Evolutionary conservation across 2,797 vertebrate genomes (phyloP).

Genomic region (Pseudomugil gertrudae): DNA sequence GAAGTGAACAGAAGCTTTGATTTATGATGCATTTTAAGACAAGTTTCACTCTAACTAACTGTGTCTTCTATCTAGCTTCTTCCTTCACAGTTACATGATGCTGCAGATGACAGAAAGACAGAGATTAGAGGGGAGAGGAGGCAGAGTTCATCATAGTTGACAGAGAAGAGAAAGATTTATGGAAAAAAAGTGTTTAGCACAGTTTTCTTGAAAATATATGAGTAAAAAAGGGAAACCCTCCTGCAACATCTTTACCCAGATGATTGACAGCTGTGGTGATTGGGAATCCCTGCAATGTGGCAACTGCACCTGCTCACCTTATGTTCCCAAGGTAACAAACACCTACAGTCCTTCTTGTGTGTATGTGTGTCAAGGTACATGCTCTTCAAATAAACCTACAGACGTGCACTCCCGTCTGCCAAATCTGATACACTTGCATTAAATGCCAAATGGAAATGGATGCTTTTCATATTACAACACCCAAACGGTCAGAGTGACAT

Average conservation of each 20-base stretch:
- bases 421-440: slow-evolving; percentile 9
- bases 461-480: slow-evolving; percentile 12
- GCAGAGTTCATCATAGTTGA: slow-evolving; percentile 5
- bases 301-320: slow-evolving; percentile 34
- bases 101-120: slow-evolving; percentile 1
- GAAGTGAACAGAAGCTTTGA: background rate
- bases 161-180: background rate
- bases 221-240: slow-evolving; percentile 16
- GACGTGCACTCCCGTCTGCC: slow-evolving; percentile 19
- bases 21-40: slow-evolving; percentile 10
- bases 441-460: slow-evolving; percentile 8
- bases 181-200: background rate
- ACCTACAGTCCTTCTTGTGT: background rate
- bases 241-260: background rate
- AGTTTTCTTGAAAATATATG: slow-evolving; percentile 5
- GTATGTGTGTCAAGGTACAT: background rate
- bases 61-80: too few relatives aligned
- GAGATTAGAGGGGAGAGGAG: slow-evolving; percentile 28
- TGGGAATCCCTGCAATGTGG: slow-evolving; percentile 31
- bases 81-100: background rate
- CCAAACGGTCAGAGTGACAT: slow-evolving; percentile 32
- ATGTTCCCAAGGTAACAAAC: slow-evolving; percentile 10
- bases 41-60: background rate
- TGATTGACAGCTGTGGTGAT: slow-evolving; percentile 34
- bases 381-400: background rate